Percentiles rank a stretch among this genome's conserved stretches.
These are phyloP conservation scores for Ancistrus triradiatus DNA, from an alignment of 2,113 vertebrate species.

Conservation along the genomic window DNA sequence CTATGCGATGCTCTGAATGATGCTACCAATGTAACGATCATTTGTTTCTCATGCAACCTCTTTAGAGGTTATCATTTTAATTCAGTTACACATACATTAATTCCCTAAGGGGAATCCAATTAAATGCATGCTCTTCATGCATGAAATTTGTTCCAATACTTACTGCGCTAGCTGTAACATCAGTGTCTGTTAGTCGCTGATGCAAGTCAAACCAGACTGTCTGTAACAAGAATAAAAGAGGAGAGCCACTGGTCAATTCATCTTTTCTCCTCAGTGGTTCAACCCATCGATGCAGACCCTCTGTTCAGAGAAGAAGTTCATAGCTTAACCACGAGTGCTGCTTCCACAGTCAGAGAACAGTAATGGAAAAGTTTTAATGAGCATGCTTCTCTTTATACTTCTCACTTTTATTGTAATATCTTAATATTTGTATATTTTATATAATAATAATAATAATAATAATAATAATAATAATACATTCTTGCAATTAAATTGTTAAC, in stretches of 20 bases:
- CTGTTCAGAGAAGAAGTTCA: slow-evolving; percentile 4
- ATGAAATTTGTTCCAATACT: slow-evolving; percentile 58
- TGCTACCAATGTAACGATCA: too few species aligned
- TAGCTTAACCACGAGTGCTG: slow-evolving; percentile 8
- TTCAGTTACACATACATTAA: not conserved
- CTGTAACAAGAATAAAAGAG: slow-evolving; percentile 71
- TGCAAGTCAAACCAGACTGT: slow-evolving; percentile 94
- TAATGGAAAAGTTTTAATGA: not conserved
- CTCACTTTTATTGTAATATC: too few species aligned
- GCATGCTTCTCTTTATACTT: too few species aligned
- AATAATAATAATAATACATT: too few species aligned
- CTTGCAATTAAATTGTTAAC: too few species aligned
- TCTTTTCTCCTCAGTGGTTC: slow-evolving; percentile 24
- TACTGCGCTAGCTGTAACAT: slow-evolving; percentile 80
- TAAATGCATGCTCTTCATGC: slow-evolving; percentile 20
- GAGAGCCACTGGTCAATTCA: slow-evolving; percentile 56
- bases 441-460: too few species aligned
- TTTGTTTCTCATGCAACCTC: not conserved
- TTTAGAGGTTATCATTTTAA: not conserved
- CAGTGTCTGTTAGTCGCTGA: slow-evolving; percentile 87
- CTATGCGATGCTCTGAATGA: not conserved
- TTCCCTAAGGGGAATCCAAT: not conserved
- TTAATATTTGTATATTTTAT: too few species aligned
- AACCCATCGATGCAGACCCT: not conserved
- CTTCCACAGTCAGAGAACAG: not conserved